Evolutionary conservation across 2,888 invertebrate genomes (phyloP).

Genomic region (Acanthococcus lagerstroemiae): DNA sequence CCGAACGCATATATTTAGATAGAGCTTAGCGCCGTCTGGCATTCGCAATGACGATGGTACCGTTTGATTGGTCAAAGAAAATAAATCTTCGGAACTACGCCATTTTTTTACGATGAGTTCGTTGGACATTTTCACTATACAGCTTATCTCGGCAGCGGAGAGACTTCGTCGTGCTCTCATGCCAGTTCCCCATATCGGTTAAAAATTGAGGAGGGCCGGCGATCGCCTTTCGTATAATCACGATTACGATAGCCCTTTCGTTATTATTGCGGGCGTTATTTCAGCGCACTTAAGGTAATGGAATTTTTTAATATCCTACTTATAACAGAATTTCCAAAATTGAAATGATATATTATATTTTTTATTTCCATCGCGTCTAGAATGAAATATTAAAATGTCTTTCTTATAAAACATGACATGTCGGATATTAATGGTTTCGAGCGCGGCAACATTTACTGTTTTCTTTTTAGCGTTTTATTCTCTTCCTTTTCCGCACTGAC

Average conservation of each 20-base stretch:
- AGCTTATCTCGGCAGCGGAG: too few relatives aligned
- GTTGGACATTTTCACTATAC: too few relatives aligned
- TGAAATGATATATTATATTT: slow-evolving; percentile 25
- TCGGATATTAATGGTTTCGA: slow-evolving; percentile 15
- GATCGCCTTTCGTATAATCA: slow-evolving; percentile 1
- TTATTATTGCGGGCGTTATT: slow-evolving; percentile 1
- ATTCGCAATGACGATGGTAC: too few relatives aligned
- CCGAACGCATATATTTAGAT: too few relatives aligned
- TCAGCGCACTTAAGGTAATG: slow-evolving; percentile 18
- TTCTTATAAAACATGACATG: slow-evolving; percentile 14
- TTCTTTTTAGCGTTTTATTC: not conserved
- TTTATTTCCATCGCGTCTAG: slow-evolving; percentile 16
- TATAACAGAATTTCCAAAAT: not conserved
- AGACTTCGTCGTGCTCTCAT: too few relatives aligned
- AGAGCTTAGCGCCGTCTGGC: too few relatives aligned
- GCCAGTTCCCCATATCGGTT: too few relatives aligned
- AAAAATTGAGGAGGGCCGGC: too few relatives aligned
- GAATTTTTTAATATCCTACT: slow-evolving; percentile 21
- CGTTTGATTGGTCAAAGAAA: too few relatives aligned
- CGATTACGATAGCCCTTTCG: not conserved
- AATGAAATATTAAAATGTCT: slow-evolving; percentile 28
- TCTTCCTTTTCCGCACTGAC: not conserved
- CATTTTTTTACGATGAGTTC: too few relatives aligned
- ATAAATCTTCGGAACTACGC: too few relatives aligned
- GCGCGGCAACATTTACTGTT: slow-evolving; percentile 9